Percentiles rank a stretch among this genome's conserved stretches.
Evolutionary conservation across 2,797 vertebrate genomes (phyloP).

Genomic region (Notoglanidium macrostoma): DNA sequence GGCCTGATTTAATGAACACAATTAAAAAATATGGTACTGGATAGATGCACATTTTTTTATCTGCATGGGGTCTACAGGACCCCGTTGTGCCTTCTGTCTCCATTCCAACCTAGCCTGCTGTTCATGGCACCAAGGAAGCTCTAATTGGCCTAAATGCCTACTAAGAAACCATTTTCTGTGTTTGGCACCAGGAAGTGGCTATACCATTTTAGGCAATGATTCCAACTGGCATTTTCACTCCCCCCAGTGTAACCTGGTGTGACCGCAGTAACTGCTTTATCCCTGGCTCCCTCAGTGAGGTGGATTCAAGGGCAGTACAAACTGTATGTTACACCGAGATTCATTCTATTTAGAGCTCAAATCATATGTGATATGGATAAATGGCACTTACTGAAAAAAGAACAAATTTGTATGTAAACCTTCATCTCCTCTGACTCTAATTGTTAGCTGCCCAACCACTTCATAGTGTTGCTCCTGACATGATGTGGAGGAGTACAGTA

Average conservation of each 20-base stretch:
- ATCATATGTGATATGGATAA: constrained; percentile 29
- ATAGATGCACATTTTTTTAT: constrained; percentile 79
- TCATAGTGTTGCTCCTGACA: constrained; percentile 16
- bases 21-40: constrained; percentile 72
- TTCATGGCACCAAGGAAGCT: constrained; percentile 70
- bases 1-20: constrained; percentile 68
- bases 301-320: constrained; percentile 68
- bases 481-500: constrained; percentile 13
- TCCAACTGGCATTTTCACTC: constrained; percentile 72
- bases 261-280: constrained; percentile 66
- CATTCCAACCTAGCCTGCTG: constrained; percentile 77
- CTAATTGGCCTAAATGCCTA: constrained; percentile 69
- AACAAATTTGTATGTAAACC: constrained; percentile 44
- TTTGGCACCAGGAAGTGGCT: constrained; percentile 65
- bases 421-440: constrained; percentile 35
- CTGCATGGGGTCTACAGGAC: constrained; percentile 78
- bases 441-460: constrained; percentile 21
- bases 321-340: constrained; percentile 55
- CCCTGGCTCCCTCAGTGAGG: constrained; percentile 57
- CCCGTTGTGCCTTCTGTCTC: constrained; percentile 83
- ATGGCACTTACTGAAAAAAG: constrained; percentile 28
- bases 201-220: constrained; percentile 70
- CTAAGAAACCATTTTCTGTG: constrained; percentile 64
- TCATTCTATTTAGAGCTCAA: constrained; percentile 41
- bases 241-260: constrained; percentile 73